Percentiles rank a stretch among this genome's conserved stretches.
Conservation (phyloP, 2,797 vertebrate genomes). For the Chaetophractus vellerosus region DNA sequence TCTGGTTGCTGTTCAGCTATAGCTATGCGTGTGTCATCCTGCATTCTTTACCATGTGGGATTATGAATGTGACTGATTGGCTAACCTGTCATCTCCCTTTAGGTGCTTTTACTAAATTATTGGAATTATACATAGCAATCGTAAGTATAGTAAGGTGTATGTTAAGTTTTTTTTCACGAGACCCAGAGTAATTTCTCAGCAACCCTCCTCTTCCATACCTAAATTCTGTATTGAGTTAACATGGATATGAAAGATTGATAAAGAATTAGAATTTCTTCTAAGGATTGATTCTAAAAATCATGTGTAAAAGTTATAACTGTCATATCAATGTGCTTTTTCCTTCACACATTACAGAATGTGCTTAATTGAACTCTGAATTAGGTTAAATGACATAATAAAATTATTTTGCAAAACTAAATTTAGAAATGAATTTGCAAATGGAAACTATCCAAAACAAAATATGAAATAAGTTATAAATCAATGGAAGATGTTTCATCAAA, state of each 20-base stretch:
- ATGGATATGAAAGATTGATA: slow-evolving; percentile 36
- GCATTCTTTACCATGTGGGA: background rate
- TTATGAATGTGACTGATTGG: slow-evolving; percentile 42
- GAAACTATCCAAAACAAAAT: slow-evolving; percentile 78
- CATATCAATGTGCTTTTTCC: slow-evolving; percentile 72
- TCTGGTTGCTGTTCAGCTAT: background rate
- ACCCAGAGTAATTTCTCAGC: slow-evolving; percentile 31
- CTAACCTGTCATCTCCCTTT: background rate
- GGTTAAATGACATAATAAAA: slow-evolving; percentile 82
- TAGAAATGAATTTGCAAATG: slow-evolving; percentile 79
- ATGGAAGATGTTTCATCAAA: slow-evolving; percentile 78
- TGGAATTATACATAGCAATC: background rate
- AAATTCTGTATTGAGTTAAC: slow-evolving; percentile 46
- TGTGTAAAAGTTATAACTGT: slow-evolving; percentile 67
- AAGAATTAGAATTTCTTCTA: slow-evolving; percentile 63
- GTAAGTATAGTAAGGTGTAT: background rate
- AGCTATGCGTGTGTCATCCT: slow-evolving; percentile 26
- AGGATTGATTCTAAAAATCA: slow-evolving; percentile 22
- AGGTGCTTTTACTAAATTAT: slow-evolving; percentile 44
- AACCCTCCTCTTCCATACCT: slow-evolving; percentile 17
- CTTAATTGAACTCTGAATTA: slow-evolving; percentile 78
- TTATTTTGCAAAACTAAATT: slow-evolving; percentile 83
- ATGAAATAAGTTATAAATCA: slow-evolving; percentile 81
- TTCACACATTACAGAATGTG: slow-evolving; percentile 79
- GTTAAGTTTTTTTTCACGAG: slow-evolving; percentile 55